Percentiles rank a stretch among this genome's conserved stretches.
Conservation (phyloP, 2,888 invertebrate species). For the Spodoptera exigua region DNA sequence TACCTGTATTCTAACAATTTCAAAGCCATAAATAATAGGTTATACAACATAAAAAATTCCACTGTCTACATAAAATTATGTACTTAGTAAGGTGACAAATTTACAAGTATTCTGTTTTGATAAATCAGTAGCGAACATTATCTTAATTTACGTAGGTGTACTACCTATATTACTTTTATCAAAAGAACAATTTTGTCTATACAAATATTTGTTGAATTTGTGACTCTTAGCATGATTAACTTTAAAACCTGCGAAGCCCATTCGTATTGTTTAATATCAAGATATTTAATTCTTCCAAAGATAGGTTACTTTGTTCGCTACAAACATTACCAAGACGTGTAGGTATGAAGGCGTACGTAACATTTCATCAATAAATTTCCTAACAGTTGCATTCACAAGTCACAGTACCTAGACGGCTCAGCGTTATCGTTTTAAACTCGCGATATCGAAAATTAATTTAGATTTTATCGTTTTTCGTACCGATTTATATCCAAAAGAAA, state of each 20-base stretch:
- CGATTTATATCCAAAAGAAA: conserved; percentile 19
- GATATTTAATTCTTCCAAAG: conserved; percentile 22
- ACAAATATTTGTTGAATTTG: conserved; percentile 64
- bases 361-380: conserved; percentile 32
- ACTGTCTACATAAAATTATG: conserved; percentile 55
- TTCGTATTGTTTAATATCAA: conserved; percentile 36
- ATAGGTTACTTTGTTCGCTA: conserved; percentile 19
- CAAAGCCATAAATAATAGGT: conserved; percentile 40
- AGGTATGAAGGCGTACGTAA: conserved; percentile 9
- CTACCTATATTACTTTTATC: conserved; percentile 65
- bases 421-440: conserved; percentile 43
- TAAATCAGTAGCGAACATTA: conserved; percentile 74
- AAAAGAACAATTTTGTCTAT: conserved; percentile 60
- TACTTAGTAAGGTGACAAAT: conserved; percentile 74
- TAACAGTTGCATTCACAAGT: conserved; percentile 25
- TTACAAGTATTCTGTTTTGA: conserved; percentile 78
- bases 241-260: conserved; percentile 40
- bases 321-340: conserved; percentile 26
- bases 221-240: conserved; percentile 47
- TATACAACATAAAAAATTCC: conserved; percentile 66
- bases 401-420: conserved; percentile 17
- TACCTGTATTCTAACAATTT: conserved; percentile 17
- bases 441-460: conserved; percentile 46
- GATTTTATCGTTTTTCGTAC: conserved; percentile 40
- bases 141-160: conserved; percentile 75